Evolutionary conservation across 2,797 vertebrate genomes (phyloP).

Genomic region (Knipowitschia caucasica): DNA sequence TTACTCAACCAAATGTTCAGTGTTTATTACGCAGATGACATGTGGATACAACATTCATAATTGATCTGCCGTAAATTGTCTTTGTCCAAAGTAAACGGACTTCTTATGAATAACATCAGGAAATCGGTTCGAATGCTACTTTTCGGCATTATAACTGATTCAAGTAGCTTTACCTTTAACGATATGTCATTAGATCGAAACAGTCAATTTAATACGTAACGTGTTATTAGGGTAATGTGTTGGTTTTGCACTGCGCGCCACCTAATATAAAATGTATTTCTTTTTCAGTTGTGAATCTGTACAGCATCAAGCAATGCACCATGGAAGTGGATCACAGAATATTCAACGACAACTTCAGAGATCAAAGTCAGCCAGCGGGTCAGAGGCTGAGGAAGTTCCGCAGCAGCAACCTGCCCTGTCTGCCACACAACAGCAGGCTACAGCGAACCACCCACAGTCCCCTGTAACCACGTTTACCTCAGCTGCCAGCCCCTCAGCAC

Average conservation of each 20-base stretch:
- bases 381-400: constrained; percentile 85
- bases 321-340: constrained; percentile 93
- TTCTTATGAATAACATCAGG: no score
- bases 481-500: constrained; percentile 90
- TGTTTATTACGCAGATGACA: not conserved
- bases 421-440: constrained; percentile 73
- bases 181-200: no score
- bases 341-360: constrained; percentile 92
- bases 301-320: constrained; percentile 90
- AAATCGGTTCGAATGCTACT: no score
- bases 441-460: constrained; percentile 84
- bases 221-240: not conserved
- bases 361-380: constrained; percentile 86
- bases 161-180: no score
- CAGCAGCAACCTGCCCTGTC: constrained; percentile 67
- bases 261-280: not conserved
- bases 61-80: not conserved
- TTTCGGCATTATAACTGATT: no score
- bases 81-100: not conserved
- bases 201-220: no score
- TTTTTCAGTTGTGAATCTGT: constrained; percentile 56
- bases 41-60: not conserved
- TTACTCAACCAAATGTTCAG: not conserved
- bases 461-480: constrained; percentile 88
- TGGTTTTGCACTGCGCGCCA: not conserved